These are phyloP conservation scores for Trissoscelio sp. DNA, from an alignment of 2,888 invertebrate genomes.

Conservation along the genomic window DNA sequence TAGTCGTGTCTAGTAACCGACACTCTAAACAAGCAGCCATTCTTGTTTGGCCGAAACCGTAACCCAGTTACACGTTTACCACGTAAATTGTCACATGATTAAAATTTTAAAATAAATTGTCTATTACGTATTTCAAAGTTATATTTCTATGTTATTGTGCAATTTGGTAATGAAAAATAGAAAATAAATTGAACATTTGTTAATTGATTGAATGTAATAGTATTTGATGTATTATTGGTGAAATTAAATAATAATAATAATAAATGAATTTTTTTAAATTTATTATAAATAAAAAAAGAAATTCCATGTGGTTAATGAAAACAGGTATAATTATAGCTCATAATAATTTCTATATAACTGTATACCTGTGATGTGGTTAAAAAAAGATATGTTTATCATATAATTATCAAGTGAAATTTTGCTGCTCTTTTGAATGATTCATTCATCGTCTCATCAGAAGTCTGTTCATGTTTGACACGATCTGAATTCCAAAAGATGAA, in stretches of 20 bases:
- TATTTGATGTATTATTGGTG: too few species aligned
- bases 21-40: constrained; percentile 67
- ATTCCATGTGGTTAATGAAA: background rate
- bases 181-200: too few species aligned
- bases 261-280: too few species aligned
- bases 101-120: background rate
- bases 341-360: background rate
- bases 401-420: constrained; percentile 56
- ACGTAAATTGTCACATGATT: constrained; percentile 16
- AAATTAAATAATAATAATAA: too few species aligned
- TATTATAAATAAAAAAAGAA: too few species aligned
- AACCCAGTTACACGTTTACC: constrained; percentile 66
- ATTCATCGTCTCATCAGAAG: constrained; percentile 57
- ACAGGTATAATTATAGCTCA: background rate
- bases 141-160: background rate
- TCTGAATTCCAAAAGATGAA: constrained; percentile 67
- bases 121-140: too few species aligned
- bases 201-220: too few species aligned
- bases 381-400: constrained; percentile 30
- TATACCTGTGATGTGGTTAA: background rate
- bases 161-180: too few species aligned
- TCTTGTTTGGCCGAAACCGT: constrained; percentile 68
- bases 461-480: constrained; percentile 66
- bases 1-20: constrained; percentile 56
- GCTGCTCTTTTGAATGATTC: constrained; percentile 43